These are phyloP conservation scores for Megastigmus dorsalis DNA, from an alignment of 2,888 invertebrate species.

Conservation along the genomic window DNA sequence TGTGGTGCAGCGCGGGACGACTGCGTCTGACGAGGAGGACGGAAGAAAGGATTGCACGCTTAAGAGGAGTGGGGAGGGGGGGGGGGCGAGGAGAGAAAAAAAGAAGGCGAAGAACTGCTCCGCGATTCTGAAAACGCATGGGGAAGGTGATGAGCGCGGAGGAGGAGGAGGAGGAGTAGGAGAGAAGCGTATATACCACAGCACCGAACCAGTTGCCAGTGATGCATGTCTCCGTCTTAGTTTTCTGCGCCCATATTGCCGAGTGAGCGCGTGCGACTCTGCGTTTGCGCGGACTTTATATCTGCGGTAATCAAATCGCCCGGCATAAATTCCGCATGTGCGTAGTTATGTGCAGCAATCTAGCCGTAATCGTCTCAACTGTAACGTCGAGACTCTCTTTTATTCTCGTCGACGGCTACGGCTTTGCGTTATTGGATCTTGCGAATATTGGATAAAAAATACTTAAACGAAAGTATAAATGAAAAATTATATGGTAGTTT, in stretches of 20 bases:
- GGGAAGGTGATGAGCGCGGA: slow-evolving; percentile 53
- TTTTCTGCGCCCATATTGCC: slow-evolving; percentile 5
- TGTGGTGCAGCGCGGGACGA: background rate
- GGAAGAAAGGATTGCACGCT: background rate
- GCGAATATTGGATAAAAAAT: too few species aligned
- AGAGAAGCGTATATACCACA: slow-evolving; percentile 30
- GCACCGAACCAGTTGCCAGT: slow-evolving; percentile 65
- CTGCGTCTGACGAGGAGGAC: background rate
- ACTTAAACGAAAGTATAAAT: too few species aligned
- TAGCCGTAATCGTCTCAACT: slow-evolving; percentile 51
- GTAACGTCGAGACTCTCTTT: slow-evolving; percentile 30
- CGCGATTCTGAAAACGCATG: too few species aligned
- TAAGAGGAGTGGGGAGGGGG: slow-evolving; percentile 20
- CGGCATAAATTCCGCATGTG: slow-evolving; percentile 69
- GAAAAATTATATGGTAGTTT: too few species aligned
- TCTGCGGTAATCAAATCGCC: slow-evolving; percentile 74
- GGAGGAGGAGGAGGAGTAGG: slow-evolving; percentile 56
- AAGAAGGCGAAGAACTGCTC: too few species aligned
- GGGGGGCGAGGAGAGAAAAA: too few species aligned
- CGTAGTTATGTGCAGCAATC: slow-evolving; percentile 65
- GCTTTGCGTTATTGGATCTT: too few species aligned
- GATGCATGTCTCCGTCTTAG: slow-evolving; percentile 72
- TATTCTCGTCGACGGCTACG: slow-evolving; percentile 30
- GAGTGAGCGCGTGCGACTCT: slow-evolving; percentile 12
- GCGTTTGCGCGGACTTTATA: slow-evolving; percentile 72